A percentile compares a stretch with the other conserved stretches of the same genome.
Conservation (phyloP, 1,140 invertebrate species). For the Lordiphosa stackelbergi region DNA sequence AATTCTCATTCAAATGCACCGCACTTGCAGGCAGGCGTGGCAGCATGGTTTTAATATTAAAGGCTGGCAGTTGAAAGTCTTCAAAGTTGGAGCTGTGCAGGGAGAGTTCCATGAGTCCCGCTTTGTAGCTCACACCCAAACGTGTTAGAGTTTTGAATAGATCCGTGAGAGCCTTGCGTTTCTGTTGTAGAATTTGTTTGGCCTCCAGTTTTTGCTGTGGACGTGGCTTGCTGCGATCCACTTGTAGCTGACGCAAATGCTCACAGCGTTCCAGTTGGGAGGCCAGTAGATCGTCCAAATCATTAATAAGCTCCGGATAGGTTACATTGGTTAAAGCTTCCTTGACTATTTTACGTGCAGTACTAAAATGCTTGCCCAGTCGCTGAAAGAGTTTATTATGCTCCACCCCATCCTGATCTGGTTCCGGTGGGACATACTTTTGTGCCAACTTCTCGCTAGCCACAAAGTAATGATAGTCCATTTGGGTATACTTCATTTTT, state of each 20-base stretch:
- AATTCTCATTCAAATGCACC: slow-evolving; percentile 57
- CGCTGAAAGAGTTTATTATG: slow-evolving; percentile 41
- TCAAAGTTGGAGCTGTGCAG: slow-evolving; percentile 68
- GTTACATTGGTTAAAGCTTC: slow-evolving; percentile 79
- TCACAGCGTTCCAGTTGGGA: slow-evolving; percentile 82
- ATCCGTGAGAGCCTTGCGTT: slow-evolving; percentile 88
- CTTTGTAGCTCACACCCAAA: slow-evolving; percentile 88
- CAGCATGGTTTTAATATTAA: slow-evolving; percentile 60
- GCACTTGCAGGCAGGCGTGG: slow-evolving; percentile 45
- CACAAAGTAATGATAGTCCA: slow-evolving; percentile 57
- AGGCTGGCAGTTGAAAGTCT: slow-evolving; percentile 60
- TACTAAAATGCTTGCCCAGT: slow-evolving; percentile 78
- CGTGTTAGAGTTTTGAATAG: slow-evolving; percentile 87
- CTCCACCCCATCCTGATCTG: slow-evolving; percentile 5
- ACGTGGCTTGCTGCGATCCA: slow-evolving; percentile 80
- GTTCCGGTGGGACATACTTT: slow-evolving; percentile 27
- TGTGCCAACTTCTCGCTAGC: slow-evolving; percentile 42
- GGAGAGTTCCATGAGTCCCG: slow-evolving; percentile 81
- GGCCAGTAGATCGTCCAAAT: slow-evolving; percentile 82
- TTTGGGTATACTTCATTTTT: slow-evolving; percentile 39
- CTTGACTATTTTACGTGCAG: slow-evolving; percentile 82
- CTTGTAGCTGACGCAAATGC: slow-evolving; percentile 82
- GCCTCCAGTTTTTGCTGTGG: slow-evolving; percentile 86
- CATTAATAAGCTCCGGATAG: slow-evolving; percentile 80
- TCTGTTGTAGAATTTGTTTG: slow-evolving; percentile 89